phyloP scores from a whole-genome alignment of 1,140 invertebrate genomes.

The Lucilia cuprina region DNA sequence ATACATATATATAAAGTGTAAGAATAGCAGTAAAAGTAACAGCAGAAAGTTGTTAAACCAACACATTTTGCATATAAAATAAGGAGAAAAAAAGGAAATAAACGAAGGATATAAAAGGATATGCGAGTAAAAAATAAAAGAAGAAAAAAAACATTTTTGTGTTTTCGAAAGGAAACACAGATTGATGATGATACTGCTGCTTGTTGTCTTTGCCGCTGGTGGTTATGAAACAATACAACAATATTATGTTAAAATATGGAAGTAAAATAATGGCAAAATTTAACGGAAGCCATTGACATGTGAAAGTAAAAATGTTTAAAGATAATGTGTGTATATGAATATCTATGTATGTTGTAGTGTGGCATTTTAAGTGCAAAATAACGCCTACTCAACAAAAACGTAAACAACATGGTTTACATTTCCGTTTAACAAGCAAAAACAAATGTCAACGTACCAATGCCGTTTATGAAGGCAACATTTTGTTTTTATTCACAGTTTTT shows the following conservation, averaged over 20 bases:
- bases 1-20: not conserved
- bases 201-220: not conserved
- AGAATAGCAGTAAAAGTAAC: not conserved
- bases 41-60: not conserved
- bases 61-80: not conserved
- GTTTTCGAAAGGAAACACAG: not conserved
- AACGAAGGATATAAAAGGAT: not conserved
- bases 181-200: not conserved
- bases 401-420: conserved; percentile 1
- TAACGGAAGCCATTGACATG: not conserved
- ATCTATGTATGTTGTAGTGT: no score
- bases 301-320: not conserved
- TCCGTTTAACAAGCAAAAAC: not conserved
- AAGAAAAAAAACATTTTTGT: not conserved
- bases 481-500: not conserved
- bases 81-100: not conserved
- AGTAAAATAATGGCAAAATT: not conserved
- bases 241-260: not conserved
- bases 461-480: not conserved
- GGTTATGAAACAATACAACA: not conserved
- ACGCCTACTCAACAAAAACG: conserved; percentile 18
- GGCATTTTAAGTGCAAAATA: conserved; percentile 14
- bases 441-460: not conserved
- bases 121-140: not conserved
- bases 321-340: no score